A percentile compares a stretch with the other conserved stretches of the same genome.
phyloP scores from a whole-genome alignment of 2,113 vertebrate species.

The Ginglymostoma cirratum region DNA sequence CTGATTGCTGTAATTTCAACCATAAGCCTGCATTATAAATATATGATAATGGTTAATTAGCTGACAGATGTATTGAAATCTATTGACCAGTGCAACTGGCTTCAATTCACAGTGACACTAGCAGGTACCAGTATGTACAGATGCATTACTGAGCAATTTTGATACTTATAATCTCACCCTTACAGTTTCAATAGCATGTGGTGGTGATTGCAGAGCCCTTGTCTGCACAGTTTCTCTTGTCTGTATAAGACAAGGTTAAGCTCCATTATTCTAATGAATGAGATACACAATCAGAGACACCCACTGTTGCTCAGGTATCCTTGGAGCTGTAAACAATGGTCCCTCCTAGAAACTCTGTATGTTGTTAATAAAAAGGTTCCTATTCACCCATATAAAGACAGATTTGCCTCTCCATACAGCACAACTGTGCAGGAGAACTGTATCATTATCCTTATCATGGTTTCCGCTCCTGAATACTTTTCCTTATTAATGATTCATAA shows the following conservation, averaged over 20 bases:
- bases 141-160: neutral
- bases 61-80: neutral
- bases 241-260: too few relatives aligned
- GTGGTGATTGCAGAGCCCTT: neutral
- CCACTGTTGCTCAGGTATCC: too few relatives aligned
- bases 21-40: neutral
- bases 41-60: conserved; percentile 15
- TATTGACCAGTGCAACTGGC: neutral
- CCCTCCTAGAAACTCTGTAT: too few relatives aligned
- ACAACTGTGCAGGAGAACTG: neutral
- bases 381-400: too few relatives aligned
- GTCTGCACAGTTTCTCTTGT: neutral
- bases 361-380: too few relatives aligned
- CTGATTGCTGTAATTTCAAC: neutral
- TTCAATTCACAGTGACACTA: neutral
- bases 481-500: neutral
- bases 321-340: too few relatives aligned
- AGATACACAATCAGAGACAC: too few relatives aligned
- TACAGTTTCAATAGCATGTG: neutral
- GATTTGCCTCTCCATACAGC: too few relatives aligned
- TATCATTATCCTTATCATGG: neutral
- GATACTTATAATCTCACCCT: neutral
- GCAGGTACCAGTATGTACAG: neutral
- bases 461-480: neutral
- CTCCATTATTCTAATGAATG: too few relatives aligned